Evolutionary conservation across 2,113 vertebrate species (phyloP).

Genomic region (Syrmaticus mikado): DNA sequence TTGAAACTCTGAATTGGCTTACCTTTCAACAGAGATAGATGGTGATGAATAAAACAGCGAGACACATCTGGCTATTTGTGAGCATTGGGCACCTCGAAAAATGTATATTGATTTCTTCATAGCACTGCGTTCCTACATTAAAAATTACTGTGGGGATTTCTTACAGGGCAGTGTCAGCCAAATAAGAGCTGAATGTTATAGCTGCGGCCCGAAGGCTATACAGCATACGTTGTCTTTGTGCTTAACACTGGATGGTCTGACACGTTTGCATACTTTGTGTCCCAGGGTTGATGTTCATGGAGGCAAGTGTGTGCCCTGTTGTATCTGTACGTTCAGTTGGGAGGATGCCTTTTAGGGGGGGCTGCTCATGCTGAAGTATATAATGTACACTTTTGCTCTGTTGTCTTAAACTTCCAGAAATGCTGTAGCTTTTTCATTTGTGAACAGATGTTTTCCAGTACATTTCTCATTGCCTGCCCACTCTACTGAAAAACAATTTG

Average conservation of each 20-base stretch:
- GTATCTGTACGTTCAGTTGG: not conserved
- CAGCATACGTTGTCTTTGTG: not conserved
- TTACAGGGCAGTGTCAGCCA: not conserved
- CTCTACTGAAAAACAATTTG: conserved; percentile 24
- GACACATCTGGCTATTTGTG: not conserved
- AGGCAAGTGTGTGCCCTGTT: not conserved
- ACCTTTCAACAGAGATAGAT: not conserved
- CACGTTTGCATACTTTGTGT: rapidly evolving
- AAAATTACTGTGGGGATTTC: not conserved
- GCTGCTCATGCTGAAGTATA: not conserved
- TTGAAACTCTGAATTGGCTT: not conserved
- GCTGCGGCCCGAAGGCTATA: not conserved
- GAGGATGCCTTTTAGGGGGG: not conserved
- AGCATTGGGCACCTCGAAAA: not conserved
- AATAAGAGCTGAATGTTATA: not conserved
- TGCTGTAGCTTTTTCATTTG: not conserved
- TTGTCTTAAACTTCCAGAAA: not conserved
- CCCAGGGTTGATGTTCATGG: not conserved
- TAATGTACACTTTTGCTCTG: not conserved
- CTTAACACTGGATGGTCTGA: not conserved
- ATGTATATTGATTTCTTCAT: not conserved
- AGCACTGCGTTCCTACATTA: rapidly evolving
- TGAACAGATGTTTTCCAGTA: conserved; percentile 47
- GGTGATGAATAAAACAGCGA: not conserved
- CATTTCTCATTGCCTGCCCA: too few relatives aligned